These are phyloP conservation scores for Sarcophilus harrisii DNA, from an alignment of 2,797 vertebrate genomes.

Conservation along the genomic window DNA sequence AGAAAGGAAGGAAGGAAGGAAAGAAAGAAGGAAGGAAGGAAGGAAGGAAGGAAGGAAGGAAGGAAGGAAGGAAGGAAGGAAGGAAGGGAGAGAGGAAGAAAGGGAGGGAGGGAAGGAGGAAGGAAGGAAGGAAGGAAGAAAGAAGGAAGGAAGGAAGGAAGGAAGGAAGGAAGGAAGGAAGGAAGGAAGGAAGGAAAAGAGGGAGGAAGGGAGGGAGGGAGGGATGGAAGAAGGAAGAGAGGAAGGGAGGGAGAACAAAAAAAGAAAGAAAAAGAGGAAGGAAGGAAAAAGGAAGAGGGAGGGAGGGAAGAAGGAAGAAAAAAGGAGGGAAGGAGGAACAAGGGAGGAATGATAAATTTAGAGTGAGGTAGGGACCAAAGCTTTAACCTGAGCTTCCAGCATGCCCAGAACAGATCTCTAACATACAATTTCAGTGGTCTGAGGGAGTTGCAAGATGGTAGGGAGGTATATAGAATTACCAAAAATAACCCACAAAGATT, in stretches of 20 bases:
- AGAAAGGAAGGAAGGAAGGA: neutral
- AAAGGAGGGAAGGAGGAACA: neutral
- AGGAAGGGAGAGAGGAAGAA: too few species aligned
- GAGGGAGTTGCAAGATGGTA: neutral
- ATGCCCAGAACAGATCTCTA: neutral
- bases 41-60: too few species aligned
- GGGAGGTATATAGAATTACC: neutral
- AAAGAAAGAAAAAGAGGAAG: too few species aligned
- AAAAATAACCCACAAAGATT: neutral
- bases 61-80: neutral
- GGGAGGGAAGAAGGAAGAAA: too few species aligned
- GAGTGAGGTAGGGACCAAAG: neutral
- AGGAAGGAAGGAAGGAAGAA: neutral
- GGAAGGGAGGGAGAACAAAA: too few species aligned
- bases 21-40: too few species aligned
- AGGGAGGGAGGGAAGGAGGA: too few species aligned
- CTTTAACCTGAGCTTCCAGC: neutral
- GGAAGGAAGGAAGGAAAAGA: neutral
- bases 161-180: too few species aligned
- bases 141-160: too few species aligned
- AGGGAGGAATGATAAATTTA: neutral
- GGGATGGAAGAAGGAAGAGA: too few species aligned
- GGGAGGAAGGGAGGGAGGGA: neutral
- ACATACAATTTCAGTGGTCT: neutral
- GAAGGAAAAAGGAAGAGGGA: too few species aligned